These are phyloP conservation scores for Pseudochirops corinnae DNA, from an alignment of 2,797 vertebrate genomes.

Conservation along the genomic window DNA sequence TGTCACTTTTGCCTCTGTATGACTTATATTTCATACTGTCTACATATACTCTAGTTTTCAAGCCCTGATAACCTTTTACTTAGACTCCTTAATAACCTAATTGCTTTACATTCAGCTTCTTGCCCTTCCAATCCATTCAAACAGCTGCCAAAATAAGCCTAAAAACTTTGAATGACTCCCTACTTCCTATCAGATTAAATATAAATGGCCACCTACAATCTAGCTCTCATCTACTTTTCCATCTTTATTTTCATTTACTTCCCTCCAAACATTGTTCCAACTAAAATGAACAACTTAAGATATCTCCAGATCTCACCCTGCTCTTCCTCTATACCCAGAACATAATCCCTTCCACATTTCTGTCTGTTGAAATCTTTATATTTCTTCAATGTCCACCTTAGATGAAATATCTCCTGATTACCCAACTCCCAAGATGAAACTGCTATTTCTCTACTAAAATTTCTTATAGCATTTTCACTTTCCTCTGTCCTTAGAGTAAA, in stretches of 20 bases:
- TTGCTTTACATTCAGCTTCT: conserved; percentile 48
- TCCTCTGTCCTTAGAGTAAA: neutral
- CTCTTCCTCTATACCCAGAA: neutral
- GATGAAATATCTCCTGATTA: neutral
- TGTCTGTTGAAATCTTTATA: neutral
- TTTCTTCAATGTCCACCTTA: neutral
- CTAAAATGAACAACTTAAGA: neutral
- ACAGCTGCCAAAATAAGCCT: conserved; percentile 41
- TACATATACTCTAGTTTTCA: neutral
- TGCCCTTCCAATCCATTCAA: conserved; percentile 43
- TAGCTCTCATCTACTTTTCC: neutral
- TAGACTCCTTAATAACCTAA: conserved; percentile 22
- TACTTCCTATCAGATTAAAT: conserved; percentile 46
- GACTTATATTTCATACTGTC: neutral
- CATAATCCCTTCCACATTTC: neutral
- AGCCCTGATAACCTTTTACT: neutral
- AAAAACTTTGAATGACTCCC: conserved; percentile 20
- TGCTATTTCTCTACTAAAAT: neutral
- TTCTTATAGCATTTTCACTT: neutral
- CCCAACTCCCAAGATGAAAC: neutral
- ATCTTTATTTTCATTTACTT: neutral
- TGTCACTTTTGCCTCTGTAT: neutral
- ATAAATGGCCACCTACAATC: neutral
- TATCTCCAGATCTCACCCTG: neutral
- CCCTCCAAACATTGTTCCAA: neutral